These are phyloP conservation scores for Ptiloglossa arizonensis DNA, from an alignment of 1,140 invertebrate genomes.

Conservation along the genomic window DNA sequence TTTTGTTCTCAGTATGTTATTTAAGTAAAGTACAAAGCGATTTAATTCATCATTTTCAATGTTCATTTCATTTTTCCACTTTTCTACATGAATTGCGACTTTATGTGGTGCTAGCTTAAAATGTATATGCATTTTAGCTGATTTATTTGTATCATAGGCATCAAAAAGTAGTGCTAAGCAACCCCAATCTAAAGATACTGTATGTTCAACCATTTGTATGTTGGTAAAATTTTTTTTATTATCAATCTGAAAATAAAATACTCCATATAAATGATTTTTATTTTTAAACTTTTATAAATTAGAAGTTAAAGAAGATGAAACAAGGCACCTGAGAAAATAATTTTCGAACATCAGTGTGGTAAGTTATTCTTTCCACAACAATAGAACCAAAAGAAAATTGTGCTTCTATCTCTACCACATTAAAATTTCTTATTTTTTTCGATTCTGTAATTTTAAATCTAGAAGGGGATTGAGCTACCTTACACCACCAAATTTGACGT, in stretches of 20 bases:
- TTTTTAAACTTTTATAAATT: slow-evolving; percentile 4
- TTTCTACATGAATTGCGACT: slow-evolving; percentile 82
- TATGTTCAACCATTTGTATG: slow-evolving; percentile 81
- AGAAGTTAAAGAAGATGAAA: slow-evolving; percentile 2
- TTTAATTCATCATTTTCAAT: slow-evolving; percentile 70
- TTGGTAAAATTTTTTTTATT: slow-evolving; percentile 73
- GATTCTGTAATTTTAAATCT: slow-evolving; percentile 71
- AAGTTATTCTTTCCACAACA: slow-evolving; percentile 71
- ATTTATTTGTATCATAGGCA: slow-evolving; percentile 79
- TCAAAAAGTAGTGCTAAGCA: slow-evolving; percentile 85
- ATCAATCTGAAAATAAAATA: slow-evolving; percentile 81
- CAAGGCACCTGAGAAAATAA: slow-evolving; percentile 63
- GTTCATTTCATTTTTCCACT: slow-evolving; percentile 57
- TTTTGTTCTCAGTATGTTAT: slow-evolving; percentile 73
- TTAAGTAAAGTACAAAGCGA: slow-evolving; percentile 77
- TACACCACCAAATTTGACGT: slow-evolving; percentile 91
- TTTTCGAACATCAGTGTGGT: slow-evolving; percentile 69
- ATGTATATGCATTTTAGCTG: slow-evolving; percentile 84
- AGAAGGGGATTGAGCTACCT: slow-evolving; percentile 76
- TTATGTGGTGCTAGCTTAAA: slow-evolving; percentile 89
- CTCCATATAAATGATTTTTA: slow-evolving; percentile 42
- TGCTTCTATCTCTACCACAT: slow-evolving; percentile 75
- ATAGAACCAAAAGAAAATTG: slow-evolving; percentile 76
- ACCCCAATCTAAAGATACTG: slow-evolving; percentile 83
- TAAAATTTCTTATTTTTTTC: slow-evolving; percentile 75